phyloP scores from a whole-genome alignment of 2,797 vertebrate genomes.

The Netta rufina region DNA sequence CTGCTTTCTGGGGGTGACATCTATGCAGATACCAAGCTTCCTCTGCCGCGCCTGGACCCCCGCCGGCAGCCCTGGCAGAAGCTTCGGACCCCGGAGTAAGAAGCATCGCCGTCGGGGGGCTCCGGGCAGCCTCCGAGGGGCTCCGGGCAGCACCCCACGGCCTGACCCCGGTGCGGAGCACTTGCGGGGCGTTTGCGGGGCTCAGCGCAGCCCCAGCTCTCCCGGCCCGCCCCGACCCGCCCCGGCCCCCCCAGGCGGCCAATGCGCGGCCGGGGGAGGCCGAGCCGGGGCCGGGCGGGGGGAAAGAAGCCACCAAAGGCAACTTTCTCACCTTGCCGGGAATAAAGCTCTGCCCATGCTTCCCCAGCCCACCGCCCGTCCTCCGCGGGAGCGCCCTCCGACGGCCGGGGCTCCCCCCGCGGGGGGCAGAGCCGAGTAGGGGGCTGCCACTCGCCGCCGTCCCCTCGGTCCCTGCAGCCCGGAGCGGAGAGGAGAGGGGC shows the following conservation, averaged over 20 bases:
- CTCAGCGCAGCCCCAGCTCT: no score
- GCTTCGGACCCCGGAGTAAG: neutral
- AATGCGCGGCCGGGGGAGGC: neutral
- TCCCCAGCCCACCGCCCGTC: neutral
- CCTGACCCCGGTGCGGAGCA: no score
- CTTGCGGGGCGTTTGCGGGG: neutral
- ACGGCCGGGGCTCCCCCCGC: neutral
- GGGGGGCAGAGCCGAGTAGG: neutral
- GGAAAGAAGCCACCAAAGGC: neutral
- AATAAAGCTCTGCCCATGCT: neutral
- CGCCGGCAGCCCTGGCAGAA: neutral
- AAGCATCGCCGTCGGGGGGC: fast-evolving
- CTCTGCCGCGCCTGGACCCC: fast-evolving
- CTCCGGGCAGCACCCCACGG: neutral
- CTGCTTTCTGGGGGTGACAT: neutral
- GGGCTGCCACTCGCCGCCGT: neutral
- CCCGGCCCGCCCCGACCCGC: neutral
- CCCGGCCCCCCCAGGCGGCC: neutral
- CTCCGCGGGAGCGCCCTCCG: neutral
- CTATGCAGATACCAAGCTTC: no score
- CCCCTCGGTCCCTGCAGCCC: neutral
- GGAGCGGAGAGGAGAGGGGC: neutral
- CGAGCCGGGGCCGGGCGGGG: neutral
- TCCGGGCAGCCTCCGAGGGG: neutral
- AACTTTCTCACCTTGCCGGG: conserved; percentile 38